These are phyloP conservation scores for Drosophila rubida DNA, from an alignment of 2,888 invertebrate genomes.

Conservation along the genomic window DNA sequence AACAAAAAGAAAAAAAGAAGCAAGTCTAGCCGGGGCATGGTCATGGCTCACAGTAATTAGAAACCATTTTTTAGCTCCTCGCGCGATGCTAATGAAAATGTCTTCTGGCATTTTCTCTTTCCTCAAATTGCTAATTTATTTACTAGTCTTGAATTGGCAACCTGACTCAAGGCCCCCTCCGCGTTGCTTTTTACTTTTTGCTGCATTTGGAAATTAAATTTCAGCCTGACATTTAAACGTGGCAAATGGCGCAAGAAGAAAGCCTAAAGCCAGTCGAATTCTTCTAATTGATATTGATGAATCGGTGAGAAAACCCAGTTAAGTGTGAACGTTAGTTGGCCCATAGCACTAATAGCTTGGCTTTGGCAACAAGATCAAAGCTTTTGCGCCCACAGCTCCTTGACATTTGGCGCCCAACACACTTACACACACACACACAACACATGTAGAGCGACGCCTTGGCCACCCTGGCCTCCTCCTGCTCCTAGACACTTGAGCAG, in stretches of 20 bases:
- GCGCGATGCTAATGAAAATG: slow-evolving; percentile 29
- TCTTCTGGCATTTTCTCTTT: slow-evolving; percentile 19
- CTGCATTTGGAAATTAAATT: background rate
- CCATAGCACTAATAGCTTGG: slow-evolving; percentile 33
- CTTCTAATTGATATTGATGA: background rate
- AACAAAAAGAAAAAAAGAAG: background rate
- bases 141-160: slow-evolving; percentile 10
- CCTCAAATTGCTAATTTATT: slow-evolving; percentile 13
- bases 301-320: background rate
- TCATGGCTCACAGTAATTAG: slow-evolving; percentile 35
- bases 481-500: slow-evolving; percentile 32
- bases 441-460: slow-evolving; percentile 8
- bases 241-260: background rate
- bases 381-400: slow-evolving; percentile 61
- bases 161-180: slow-evolving; percentile 5
- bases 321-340: slow-evolving; percentile 13
- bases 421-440: slow-evolving; percentile 9
- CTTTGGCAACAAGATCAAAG: slow-evolving; percentile 67
- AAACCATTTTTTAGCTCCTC: slow-evolving; percentile 10
- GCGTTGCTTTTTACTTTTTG: background rate
- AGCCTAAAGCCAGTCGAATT: background rate
- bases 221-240: slow-evolving; percentile 1
- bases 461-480: background rate
- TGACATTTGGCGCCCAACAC: slow-evolving; percentile 57
- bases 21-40: background rate